Evolutionary conservation across 2,888 invertebrate species (phyloP).

Genomic region (Acronicta leporina): DNA sequence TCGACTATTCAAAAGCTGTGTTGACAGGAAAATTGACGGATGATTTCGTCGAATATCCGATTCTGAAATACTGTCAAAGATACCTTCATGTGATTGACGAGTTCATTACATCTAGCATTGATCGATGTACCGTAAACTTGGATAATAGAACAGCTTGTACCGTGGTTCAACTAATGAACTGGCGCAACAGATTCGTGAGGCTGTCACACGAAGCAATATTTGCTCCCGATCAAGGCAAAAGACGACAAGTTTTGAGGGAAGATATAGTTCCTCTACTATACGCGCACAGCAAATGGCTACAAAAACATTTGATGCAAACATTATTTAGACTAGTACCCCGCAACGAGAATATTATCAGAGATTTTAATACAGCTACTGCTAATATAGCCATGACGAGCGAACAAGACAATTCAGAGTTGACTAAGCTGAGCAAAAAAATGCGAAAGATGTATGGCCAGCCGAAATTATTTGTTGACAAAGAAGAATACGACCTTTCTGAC

Average conservation of each 20-base stretch:
- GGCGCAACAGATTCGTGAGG: slow-evolving; percentile 85
- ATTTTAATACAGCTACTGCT: slow-evolving; percentile 59
- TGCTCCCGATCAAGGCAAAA: slow-evolving; percentile 67
- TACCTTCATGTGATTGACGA: slow-evolving; percentile 83
- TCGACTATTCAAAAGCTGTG: slow-evolving; percentile 86
- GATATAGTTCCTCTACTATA: slow-evolving; percentile 90
- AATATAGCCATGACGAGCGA: slow-evolving; percentile 59
- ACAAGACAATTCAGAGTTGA: slow-evolving; percentile 65
- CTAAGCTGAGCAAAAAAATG: slow-evolving; percentile 78
- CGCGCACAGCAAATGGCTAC: slow-evolving; percentile 93
- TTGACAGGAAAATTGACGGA: slow-evolving; percentile 78
- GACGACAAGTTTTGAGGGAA: slow-evolving; percentile 77
- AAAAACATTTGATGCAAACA: slow-evolving; percentile 89
- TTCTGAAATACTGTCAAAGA: slow-evolving; percentile 86
- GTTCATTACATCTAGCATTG: slow-evolving; percentile 77
- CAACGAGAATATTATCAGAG: slow-evolving; percentile 49
- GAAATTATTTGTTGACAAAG: slow-evolving; percentile 70
- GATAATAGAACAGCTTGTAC: slow-evolving; percentile 75
- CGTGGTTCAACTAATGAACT: slow-evolving; percentile 85
- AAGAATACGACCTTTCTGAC: slow-evolving; percentile 67
- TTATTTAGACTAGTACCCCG: slow-evolving; percentile 64
- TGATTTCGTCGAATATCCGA: slow-evolving; percentile 86
- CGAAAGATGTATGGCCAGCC: slow-evolving; percentile 80
- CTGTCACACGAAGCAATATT: slow-evolving; percentile 78
- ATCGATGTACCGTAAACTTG: slow-evolving; percentile 62